These are phyloP conservation scores for Echinops telfairi DNA, from an alignment of 2,113 vertebrate genomes.

Conservation along the genomic window DNA sequence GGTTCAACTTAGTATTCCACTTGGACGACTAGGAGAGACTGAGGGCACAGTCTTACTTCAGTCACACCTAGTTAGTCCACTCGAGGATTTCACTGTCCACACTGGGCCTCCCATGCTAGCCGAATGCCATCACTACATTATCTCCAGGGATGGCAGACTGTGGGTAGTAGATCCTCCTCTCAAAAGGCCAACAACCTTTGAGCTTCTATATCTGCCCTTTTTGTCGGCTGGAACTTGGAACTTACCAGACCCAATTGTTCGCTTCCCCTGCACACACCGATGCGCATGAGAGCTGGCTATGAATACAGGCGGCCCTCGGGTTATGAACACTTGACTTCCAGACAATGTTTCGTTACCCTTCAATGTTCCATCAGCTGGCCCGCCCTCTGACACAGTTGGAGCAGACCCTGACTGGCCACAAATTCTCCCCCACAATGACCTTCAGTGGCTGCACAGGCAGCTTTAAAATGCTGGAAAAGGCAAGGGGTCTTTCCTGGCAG, in stretches of 20 bases:
- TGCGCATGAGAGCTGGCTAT: background rate
- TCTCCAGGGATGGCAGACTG: background rate
- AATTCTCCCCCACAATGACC: no score
- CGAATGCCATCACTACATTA: background rate
- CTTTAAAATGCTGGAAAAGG: no score
- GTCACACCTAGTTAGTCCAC: background rate
- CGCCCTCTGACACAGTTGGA: no score
- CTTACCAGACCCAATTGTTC: conserved; percentile 70
- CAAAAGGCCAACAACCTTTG: background rate
- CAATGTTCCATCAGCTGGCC: no score
- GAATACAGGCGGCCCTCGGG: background rate
- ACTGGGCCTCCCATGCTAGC: background rate
- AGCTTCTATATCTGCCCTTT: background rate
- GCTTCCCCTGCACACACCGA: conserved; percentile 58
- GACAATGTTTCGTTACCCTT: no score
- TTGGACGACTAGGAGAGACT: background rate
- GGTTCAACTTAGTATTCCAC: background rate
- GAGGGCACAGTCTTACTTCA: background rate
- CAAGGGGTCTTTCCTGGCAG: no score
- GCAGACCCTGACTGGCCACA: no score
- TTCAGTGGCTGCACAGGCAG: no score
- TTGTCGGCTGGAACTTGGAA: conserved; percentile 59
- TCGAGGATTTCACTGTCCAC: background rate
- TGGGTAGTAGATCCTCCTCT: background rate
- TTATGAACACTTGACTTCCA: no score